Evolutionary conservation across 2,797 vertebrate genomes (phyloP).

Genomic region (Pangasius sanitwongsei): DNA sequence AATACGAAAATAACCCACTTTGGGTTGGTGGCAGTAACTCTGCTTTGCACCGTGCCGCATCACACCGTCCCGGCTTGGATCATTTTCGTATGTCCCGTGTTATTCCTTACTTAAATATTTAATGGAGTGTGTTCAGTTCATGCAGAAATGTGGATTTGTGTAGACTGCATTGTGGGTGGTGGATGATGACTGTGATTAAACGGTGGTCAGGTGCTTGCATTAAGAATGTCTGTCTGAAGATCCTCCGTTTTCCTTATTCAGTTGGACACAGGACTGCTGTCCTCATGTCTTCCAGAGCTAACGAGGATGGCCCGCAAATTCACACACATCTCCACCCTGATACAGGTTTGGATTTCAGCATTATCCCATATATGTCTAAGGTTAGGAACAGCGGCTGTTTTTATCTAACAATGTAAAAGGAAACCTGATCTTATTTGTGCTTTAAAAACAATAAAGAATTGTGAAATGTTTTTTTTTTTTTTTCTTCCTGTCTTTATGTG

Average conservation of each 20-base stretch:
- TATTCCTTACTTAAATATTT: too few species aligned
- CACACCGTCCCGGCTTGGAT: too few species aligned
- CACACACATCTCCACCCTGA: constrained; percentile 95
- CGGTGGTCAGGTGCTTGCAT: too few species aligned
- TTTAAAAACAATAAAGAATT: background rate
- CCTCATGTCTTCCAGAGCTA: constrained; percentile 91
- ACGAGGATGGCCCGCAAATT: constrained; percentile 98
- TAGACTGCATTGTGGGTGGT: background rate
- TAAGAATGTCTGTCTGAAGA: background rate
- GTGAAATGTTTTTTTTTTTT: background rate
- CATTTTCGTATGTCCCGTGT: too few species aligned
- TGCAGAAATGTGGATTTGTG: background rate
- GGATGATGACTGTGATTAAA: background rate
- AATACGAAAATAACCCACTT: too few species aligned
- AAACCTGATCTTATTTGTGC: background rate
- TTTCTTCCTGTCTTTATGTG: background rate
- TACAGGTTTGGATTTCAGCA: constrained; percentile 76
- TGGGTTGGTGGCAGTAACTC: too few species aligned
- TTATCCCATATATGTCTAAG: background rate
- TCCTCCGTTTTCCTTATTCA: constrained; percentile 55
- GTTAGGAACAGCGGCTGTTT: background rate
- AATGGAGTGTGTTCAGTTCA: background rate
- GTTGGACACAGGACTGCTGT: constrained; percentile 91
- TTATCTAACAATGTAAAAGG: background rate
- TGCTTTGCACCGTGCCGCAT: too few species aligned